Conservation (phyloP, 1,140 invertebrate species). For the Microplitis mediator region DNA sequence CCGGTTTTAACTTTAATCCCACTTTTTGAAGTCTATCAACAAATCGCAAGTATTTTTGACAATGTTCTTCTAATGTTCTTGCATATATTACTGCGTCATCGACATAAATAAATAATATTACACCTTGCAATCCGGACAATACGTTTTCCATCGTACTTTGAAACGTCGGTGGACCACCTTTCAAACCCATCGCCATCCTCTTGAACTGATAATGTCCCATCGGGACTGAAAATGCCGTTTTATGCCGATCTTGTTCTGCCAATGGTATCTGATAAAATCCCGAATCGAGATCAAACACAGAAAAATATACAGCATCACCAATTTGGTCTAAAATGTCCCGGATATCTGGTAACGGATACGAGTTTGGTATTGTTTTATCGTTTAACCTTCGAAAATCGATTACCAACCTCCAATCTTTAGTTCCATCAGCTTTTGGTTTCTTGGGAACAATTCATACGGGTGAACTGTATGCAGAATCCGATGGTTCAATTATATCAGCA, state of each 20-base stretch:
- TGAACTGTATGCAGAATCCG: neutral
- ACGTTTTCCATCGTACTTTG: neutral
- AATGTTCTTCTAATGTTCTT: neutral
- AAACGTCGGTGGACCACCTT: slow-evolving; percentile 1
- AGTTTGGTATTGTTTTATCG: neutral
- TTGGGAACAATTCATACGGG: neutral
- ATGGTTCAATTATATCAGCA: neutral
- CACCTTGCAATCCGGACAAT: neutral
- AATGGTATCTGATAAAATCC: neutral
- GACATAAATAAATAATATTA: neutral
- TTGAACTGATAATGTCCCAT: neutral
- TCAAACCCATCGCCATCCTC: neutral
- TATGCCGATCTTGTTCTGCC: neutral
- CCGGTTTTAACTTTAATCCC: neutral
- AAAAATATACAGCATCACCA: neutral
- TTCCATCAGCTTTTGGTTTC: neutral
- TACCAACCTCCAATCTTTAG: neutral
- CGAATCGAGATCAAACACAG: neutral
- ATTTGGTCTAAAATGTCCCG: neutral
- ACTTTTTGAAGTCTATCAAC: neutral
- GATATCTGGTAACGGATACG: neutral
- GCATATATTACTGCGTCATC: slow-evolving; percentile 1
- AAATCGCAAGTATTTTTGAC: neutral
- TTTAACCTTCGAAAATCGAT: neutral
- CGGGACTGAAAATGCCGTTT: neutral